Evolutionary conservation across 1,140 invertebrate genomes (phyloP), one percentile per base, ranked within the genome.

Genomic region (Bombus pascuorum): DNA sequence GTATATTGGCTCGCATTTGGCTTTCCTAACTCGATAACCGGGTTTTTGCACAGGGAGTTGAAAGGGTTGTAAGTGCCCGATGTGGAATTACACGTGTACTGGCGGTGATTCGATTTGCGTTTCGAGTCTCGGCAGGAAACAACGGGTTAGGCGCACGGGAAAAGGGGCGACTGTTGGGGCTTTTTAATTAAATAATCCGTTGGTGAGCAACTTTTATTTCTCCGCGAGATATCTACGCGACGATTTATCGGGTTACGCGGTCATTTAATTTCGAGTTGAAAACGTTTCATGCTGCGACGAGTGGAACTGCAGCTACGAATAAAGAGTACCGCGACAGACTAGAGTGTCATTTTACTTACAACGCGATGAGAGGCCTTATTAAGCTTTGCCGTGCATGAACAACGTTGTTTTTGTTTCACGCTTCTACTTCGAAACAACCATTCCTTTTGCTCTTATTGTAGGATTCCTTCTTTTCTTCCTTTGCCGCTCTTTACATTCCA

Each of bases 181-280:
- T 90, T 88, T 92, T 91, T 91, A 91, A 92, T 91, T 91, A 88
- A 90, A 92, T 91, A 91, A 90, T 88, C 83, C 83, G 76, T 66
- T 82, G 59, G 32, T 62, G 59, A 76, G 80, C 78, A 89, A 91
- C 86, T 91, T 91, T 92, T 91, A 91, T 91, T 90, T 86, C 86
- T 83, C 65, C 37, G 57, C 2, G 66, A 72, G 34, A 85, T 90
- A 89, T 91, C 72, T 81, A 87, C 78, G 73, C 87, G 76, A 86
- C 81, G 85, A 91, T 89, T 92, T 89, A 91, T 91, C 86, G 86
- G 86, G 73, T 92, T 90, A 90, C 82, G 83, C 66, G 87, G 79
- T 86, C 88, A 80, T 89, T 91, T 92, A 91, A 91, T 91, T 91
- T 91, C 82, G 72, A 42, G 79, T 80, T 68, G 42, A 70, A 65